Conservation (phyloP, 2,888 invertebrate species). For the Helobdella robusta region DNA sequence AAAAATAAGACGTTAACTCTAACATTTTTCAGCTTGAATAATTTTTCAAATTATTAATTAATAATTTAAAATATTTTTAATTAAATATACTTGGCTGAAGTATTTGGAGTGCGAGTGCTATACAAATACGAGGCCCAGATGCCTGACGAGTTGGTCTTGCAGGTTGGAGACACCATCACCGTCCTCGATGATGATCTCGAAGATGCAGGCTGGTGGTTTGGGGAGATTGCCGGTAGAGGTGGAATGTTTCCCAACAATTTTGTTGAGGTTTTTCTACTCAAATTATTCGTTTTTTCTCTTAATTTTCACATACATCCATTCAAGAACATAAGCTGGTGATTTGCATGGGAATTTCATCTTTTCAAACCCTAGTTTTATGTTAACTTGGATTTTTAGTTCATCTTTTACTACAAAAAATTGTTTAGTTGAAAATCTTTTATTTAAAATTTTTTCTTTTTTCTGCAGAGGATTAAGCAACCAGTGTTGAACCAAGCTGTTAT, state of each 20-base stretch:
- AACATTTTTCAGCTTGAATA: too few species aligned
- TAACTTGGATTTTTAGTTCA: neutral
- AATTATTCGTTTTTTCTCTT: too few species aligned
- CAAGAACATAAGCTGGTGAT: too few species aligned
- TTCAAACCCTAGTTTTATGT: too few species aligned
- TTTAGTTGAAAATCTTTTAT: neutral
- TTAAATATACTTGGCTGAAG: neutral
- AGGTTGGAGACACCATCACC: constrained; percentile 16
- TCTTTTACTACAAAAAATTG: neutral
- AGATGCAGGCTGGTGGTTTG: constrained; percentile 24
- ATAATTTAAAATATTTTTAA: neutral
- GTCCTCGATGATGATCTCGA: constrained; percentile 23
- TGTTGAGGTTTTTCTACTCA: constrained; percentile 24
- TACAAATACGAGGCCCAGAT: constrained; percentile 13
- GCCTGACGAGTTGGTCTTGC: constrained; percentile 20
- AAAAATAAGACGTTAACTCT: too few species aligned
- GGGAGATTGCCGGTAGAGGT: constrained; percentile 8
- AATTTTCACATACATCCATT: too few species aligned
- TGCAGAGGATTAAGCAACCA: constrained; percentile 1
- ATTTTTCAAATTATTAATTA: too few species aligned
- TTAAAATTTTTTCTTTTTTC: neutral
- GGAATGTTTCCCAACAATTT: constrained; percentile 20
- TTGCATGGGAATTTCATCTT: too few species aligned
- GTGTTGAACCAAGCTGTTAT: constrained; percentile 17
- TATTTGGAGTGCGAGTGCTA: constrained; percentile 11